phyloP scores from a whole-genome alignment of 2,113 vertebrate genomes.

The Campylorhamphus procurvoides region DNA sequence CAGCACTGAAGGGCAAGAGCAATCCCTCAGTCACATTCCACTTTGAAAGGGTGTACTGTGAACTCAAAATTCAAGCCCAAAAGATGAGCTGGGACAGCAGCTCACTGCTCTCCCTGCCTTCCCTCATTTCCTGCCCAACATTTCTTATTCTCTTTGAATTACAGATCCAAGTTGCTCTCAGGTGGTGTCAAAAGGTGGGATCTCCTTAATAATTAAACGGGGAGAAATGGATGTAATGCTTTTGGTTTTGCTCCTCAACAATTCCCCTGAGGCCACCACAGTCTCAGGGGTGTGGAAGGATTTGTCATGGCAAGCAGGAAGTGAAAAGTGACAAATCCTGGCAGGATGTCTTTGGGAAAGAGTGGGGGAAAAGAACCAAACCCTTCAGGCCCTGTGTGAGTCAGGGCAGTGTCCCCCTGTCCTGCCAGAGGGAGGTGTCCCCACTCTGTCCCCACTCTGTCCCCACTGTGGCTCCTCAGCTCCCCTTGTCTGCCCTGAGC shows the following conservation, averaged over 20 bases:
- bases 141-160: neutral
- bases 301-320: neutral
- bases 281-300: neutral
- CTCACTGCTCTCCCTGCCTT: neutral
- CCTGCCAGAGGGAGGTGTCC: neutral
- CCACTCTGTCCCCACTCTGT: neutral
- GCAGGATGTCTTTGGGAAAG: neutral
- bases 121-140: neutral
- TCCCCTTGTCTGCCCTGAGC: neutral
- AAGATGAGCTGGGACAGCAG: neutral
- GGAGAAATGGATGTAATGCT: neutral
- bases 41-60: neutral
- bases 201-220: neutral
- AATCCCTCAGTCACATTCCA: neutral
- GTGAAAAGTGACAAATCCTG: neutral
- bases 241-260: neutral
- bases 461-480: neutral
- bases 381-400: fast-evolving
- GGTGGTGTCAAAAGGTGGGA: neutral
- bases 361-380: fast-evolving
- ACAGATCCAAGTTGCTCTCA: neutral
- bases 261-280: neutral
- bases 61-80: neutral
- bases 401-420: neutral
- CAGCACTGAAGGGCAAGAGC: neutral